Evolutionary conservation across 2,888 invertebrate genomes (phyloP).

Genomic region (Cenopis cana): DNA sequence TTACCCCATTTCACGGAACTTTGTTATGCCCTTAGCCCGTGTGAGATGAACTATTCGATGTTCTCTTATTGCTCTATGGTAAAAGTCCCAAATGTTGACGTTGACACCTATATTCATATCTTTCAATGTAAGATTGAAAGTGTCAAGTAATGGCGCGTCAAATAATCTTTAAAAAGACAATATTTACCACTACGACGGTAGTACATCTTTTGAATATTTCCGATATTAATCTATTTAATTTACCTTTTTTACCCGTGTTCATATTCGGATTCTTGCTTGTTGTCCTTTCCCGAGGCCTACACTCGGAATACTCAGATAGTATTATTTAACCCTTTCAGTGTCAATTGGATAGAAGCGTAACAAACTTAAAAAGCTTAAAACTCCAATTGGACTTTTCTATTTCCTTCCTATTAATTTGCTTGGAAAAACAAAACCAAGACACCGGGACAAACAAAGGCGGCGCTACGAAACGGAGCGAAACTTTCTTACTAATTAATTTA

Average conservation of each 20-base stretch:
- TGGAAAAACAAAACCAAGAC: constrained; percentile 67
- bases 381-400: constrained; percentile 48
- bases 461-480: constrained; percentile 76
- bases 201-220: neutral
- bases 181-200: no score
- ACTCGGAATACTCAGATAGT: no score
- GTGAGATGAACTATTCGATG: constrained; percentile 50
- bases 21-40: constrained; percentile 66
- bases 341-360: no score
- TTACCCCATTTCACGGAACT: constrained; percentile 82
- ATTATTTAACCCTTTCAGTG: no score
- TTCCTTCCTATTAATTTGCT: constrained; percentile 53
- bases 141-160: no score
- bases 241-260: neutral
- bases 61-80: constrained; percentile 45
- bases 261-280: neutral
- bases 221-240: neutral
- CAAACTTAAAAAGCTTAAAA: constrained; percentile 12
- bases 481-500: constrained; percentile 85
- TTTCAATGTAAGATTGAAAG: no score
- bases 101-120: no score
- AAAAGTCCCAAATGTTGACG: no score
- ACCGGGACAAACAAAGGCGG: constrained; percentile 76
- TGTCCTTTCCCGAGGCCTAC: no score
- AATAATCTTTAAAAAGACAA: no score